A percentile compares a stretch with the other conserved stretches of the same genome.
Conservation (phyloP, 2,888 invertebrate species). For the Allolobophora icterica region DNA sequence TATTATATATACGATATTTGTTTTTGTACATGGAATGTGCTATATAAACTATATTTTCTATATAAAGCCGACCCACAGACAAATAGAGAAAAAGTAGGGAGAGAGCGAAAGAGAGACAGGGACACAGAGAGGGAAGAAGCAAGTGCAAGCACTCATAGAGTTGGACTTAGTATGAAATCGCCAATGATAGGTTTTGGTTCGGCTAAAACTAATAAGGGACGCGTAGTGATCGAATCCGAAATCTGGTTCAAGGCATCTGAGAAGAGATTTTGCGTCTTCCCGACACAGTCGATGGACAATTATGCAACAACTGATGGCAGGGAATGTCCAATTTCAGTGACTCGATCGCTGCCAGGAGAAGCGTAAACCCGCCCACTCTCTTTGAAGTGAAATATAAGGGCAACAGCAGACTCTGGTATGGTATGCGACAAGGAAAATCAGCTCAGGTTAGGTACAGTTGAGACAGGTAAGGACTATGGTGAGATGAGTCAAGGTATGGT, state of each 20-base stretch:
- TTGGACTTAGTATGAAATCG: not conserved
- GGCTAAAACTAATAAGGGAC: slow-evolving; percentile 7
- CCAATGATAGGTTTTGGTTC: not conserved
- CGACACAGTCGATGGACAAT: not conserved
- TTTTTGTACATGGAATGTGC: too few species aligned
- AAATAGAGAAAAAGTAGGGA: too few species aligned
- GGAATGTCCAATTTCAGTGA: not conserved
- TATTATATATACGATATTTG: not conserved
- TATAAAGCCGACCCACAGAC: too few species aligned
- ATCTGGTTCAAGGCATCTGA: not conserved
- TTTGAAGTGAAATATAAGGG: not conserved
- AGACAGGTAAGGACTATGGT: too few species aligned
- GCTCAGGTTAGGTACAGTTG: too few species aligned
- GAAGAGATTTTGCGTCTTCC: not conserved
- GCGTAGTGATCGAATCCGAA: slow-evolving; percentile 9
- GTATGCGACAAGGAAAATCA: too few species aligned
- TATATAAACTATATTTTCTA: too few species aligned
- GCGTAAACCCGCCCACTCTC: not conserved
- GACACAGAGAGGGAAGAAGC: not conserved
- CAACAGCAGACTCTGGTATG: too few species aligned
- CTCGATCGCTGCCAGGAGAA: not conserved
- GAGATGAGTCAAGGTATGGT: too few species aligned
- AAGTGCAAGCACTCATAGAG: not conserved
- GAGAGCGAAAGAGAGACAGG: too few species aligned
- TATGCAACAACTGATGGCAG: not conserved